These are phyloP conservation scores for Cryptotermes secundus DNA, from an alignment of 1,140 invertebrate genomes.

Conservation along the genomic window DNA sequence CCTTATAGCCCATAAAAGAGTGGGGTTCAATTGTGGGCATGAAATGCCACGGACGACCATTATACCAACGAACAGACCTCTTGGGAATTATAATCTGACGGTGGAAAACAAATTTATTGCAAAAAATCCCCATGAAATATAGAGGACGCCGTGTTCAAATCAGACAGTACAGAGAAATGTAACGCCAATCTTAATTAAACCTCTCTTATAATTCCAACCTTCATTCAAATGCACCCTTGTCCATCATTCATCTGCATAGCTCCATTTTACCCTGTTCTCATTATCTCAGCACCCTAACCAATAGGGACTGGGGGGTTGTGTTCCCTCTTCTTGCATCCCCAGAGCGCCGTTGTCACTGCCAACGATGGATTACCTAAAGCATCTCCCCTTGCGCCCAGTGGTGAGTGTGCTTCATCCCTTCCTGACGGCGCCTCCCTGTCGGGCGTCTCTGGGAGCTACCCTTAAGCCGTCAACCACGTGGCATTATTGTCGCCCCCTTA, in stretches of 20 bases:
- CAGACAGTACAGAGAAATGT: background rate
- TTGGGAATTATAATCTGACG: no score
- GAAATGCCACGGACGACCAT: no score
- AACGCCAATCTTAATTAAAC: background rate
- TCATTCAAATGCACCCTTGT: background rate
- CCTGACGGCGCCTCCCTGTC: background rate
- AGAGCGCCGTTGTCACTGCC: background rate
- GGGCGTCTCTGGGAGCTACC: background rate
- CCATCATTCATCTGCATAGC: background rate
- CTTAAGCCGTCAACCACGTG: background rate
- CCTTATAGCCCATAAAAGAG: no score
- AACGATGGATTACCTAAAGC: background rate
- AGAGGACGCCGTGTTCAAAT: background rate
- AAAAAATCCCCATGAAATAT: no score
- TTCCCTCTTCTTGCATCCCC: background rate
- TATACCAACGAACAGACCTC: no score
- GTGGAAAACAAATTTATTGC: no score
- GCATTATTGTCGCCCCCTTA: background rate
- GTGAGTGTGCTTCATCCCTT: background rate
- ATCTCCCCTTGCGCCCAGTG: background rate
- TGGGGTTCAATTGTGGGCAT: no score
- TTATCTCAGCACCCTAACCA: background rate
- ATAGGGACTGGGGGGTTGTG: background rate
- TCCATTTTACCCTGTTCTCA: background rate
- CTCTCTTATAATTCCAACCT: background rate